Conservation (phyloP, 2,888 invertebrate genomes). For the Caenorhabditis sulstoni region DNA sequence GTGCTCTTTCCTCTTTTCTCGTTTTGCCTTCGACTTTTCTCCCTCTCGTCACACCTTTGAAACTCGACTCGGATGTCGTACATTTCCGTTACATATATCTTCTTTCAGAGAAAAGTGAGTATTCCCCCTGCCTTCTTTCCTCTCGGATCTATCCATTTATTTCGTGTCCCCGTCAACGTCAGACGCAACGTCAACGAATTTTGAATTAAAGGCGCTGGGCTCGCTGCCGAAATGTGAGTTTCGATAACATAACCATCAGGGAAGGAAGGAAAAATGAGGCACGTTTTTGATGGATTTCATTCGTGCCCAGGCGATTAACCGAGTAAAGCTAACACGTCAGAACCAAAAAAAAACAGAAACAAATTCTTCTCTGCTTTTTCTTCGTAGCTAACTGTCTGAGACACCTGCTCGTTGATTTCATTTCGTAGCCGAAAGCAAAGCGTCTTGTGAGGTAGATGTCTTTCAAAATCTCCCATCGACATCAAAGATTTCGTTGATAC, state of each 20-base stretch:
- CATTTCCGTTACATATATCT: conserved; percentile 22
- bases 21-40: background rate
- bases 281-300: conserved; percentile 42
- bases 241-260: conserved; percentile 7
- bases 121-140: conserved; percentile 15
- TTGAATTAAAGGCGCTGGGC: conserved; percentile 24
- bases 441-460: too few species aligned
- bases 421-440: background rate
- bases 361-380: too few species aligned
- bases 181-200: conserved; percentile 10
- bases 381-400: too few species aligned
- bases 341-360: too few species aligned
- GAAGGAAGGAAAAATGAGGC: too few species aligned
- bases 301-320: too few species aligned
- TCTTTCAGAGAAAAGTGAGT: conserved; percentile 32
- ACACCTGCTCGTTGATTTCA: conserved; percentile 22
- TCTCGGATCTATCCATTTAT: conserved; percentile 15
- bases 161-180: conserved; percentile 44
- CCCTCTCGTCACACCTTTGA: conserved; percentile 26
- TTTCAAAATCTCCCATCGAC: conserved; percentile 16
- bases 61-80: conserved; percentile 32
- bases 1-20: background rate
- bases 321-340: too few species aligned
- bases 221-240: conserved; percentile 31
- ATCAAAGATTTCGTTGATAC: conserved; percentile 19